Conservation (phyloP, 2,113 vertebrate species). For the Beaufortia kweichowensis region DNA sequence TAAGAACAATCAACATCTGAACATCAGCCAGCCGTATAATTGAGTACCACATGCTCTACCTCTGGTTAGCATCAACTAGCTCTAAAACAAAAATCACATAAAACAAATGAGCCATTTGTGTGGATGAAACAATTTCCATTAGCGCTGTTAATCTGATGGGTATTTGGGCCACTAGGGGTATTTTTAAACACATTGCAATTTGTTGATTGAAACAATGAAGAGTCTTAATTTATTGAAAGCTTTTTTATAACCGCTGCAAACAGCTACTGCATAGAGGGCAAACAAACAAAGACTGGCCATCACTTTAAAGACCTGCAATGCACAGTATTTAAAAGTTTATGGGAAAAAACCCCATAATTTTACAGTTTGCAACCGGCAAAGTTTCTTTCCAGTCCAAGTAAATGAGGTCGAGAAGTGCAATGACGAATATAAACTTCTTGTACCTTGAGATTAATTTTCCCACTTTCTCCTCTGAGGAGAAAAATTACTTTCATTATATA, state of each 20-base stretch:
- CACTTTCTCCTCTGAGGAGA: slow-evolving; percentile 28
- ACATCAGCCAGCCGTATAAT: slow-evolving; percentile 50
- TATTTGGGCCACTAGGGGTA: slow-evolving; percentile 55
- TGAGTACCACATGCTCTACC: slow-evolving; percentile 56
- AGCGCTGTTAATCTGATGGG: slow-evolving; percentile 66
- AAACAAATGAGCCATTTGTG: slow-evolving; percentile 59
- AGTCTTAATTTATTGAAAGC: slow-evolving; percentile 55
- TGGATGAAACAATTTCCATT: slow-evolving; percentile 70
- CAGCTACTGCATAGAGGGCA: background rate
- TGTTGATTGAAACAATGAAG: slow-evolving; percentile 59
- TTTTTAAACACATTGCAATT: slow-evolving; percentile 67
- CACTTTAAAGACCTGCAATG: background rate
- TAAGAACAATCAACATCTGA: slow-evolving; percentile 54
- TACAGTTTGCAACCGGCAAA: background rate
- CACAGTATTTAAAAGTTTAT: slow-evolving; percentile 15
- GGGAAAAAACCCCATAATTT: background rate
- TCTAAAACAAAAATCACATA: slow-evolving; percentile 55
- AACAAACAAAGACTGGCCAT: background rate
- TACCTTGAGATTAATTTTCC: slow-evolving; percentile 32
- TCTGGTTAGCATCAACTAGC: slow-evolving; percentile 62
- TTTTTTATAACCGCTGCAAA: slow-evolving; percentile 41
- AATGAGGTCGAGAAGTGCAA: slow-evolving; percentile 22
- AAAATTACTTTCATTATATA: slow-evolving; percentile 46
- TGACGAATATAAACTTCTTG: slow-evolving; percentile 30
- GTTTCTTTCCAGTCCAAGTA: slow-evolving; percentile 6